Conservation (phyloP, 2,797 vertebrate species). For the Diceros bicornis region DNA sequence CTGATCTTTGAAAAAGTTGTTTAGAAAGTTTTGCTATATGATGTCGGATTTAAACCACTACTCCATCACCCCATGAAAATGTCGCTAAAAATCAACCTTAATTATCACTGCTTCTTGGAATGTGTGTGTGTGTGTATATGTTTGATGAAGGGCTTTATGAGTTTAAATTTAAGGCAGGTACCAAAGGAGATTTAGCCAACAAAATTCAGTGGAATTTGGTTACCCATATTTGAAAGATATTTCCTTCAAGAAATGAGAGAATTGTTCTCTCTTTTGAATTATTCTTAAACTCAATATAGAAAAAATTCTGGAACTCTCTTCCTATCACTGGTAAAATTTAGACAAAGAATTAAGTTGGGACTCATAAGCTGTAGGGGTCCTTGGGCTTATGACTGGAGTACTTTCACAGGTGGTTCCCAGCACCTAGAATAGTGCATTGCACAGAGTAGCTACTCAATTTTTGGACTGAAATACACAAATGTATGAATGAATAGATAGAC, state of each 20-base stretch:
- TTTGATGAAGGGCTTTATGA: neutral
- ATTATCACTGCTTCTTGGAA: neutral
- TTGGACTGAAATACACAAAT: neutral
- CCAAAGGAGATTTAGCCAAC: neutral
- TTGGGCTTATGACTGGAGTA: neutral
- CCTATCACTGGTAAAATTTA: constrained; percentile 46
- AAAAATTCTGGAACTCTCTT: neutral
- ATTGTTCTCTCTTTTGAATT: neutral
- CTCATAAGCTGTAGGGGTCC: neutral
- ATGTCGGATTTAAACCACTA: neutral
- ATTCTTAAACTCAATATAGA: neutral
- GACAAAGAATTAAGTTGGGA: neutral
- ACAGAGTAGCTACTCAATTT: neutral
- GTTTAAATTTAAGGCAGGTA: neutral
- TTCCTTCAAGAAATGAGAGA: constrained; percentile 43
- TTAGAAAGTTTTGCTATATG: constrained; percentile 1
- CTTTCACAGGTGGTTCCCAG: neutral
- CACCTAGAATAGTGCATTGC: neutral
- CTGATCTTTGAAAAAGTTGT: neutral
- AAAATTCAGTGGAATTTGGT: constrained; percentile 46
- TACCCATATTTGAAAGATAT: neutral
- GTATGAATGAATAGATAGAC: neutral
- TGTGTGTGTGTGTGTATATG: neutral
- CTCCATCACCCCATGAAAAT: neutral
- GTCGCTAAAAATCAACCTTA: neutral